These are phyloP conservation scores for Pyrrhia umbra DNA, from an alignment of 2,888 invertebrate genomes.

Conservation along the genomic window DNA sequence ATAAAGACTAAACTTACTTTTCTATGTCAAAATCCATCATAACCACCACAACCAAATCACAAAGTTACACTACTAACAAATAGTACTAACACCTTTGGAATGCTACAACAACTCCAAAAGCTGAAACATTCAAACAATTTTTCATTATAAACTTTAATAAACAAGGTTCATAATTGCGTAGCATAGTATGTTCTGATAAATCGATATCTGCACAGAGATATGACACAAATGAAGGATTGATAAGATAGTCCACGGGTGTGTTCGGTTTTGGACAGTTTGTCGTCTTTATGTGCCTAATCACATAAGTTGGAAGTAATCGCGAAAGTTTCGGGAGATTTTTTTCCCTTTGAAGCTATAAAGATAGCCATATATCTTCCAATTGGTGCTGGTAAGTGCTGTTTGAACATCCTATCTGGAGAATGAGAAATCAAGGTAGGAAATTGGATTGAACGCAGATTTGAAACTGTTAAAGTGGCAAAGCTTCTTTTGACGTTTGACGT, in stretches of 20 bases:
- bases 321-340: conserved; percentile 38
- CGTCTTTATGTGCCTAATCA: conserved; percentile 39
- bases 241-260: conserved; percentile 56
- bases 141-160: background rate
- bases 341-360: conserved; percentile 38
- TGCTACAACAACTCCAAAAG: conserved; percentile 22
- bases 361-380: conserved; percentile 31
- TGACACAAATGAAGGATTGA: conserved; percentile 55
- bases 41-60: conserved; percentile 33
- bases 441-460: background rate
- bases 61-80: conserved; percentile 37
- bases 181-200: conserved; percentile 46
- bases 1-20: conserved; percentile 37
- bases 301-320: conserved; percentile 43
- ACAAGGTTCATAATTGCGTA: conserved; percentile 12
- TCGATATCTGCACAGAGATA: conserved; percentile 56
- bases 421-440: conserved; percentile 19
- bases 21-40: conserved; percentile 51
- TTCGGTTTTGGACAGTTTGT: conserved; percentile 44
- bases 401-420: background rate
- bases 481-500: background rate
- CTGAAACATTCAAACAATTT: conserved; percentile 6
- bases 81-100: conserved; percentile 40
- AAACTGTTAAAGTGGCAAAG: background rate
- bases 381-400: conserved; percentile 27